phyloP scores from a whole-genome alignment of 2,113 vertebrate genomes.

The Sinocyclocheilus grahami region DNA sequence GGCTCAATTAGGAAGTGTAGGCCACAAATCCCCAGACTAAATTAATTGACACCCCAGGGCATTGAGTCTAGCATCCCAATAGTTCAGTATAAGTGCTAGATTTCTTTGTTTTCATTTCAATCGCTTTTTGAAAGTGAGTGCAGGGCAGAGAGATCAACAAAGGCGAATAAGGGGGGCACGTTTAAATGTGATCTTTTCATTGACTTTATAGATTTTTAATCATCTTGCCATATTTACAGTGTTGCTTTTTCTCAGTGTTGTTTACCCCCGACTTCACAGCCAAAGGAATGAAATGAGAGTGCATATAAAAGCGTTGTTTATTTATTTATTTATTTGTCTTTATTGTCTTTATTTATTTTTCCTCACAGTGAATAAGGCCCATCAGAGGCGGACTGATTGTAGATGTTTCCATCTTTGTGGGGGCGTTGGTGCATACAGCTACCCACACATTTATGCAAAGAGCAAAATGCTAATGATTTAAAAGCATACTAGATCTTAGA shows the following conservation, averaged over 20 bases:
- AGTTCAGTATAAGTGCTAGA: slow-evolving; percentile 67
- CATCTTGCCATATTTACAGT: slow-evolving; percentile 62
- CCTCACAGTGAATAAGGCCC: slow-evolving; percentile 48
- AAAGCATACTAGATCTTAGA: slow-evolving; percentile 77
- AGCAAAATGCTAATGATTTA: slow-evolving; percentile 75
- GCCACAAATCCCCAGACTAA: slow-evolving; percentile 81
- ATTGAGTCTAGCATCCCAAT: slow-evolving; percentile 71
- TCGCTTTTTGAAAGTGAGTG: slow-evolving; percentile 66
- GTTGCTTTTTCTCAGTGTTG: slow-evolving; percentile 61
- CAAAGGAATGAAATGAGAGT: slow-evolving; percentile 38
- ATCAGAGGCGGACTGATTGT: slow-evolving; percentile 57
- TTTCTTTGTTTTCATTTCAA: slow-evolving; percentile 75
- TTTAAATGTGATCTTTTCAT: slow-evolving; percentile 66
- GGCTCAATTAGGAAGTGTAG: slow-evolving; percentile 82
- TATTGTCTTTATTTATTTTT: slow-evolving; percentile 47
- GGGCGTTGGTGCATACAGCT: slow-evolving; percentile 40
- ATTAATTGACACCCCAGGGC: slow-evolving; percentile 82
- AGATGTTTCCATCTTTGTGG: slow-evolving; percentile 8
- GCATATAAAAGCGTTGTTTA: slow-evolving; percentile 20
- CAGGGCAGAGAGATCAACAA: slow-evolving; percentile 34
- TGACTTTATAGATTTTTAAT: slow-evolving; percentile 72
- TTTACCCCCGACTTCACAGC: slow-evolving; percentile 47
- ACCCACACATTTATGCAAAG: slow-evolving; percentile 67
- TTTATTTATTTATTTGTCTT: slow-evolving; percentile 46
- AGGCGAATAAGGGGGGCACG: slow-evolving; percentile 56